These are phyloP conservation scores for Capitella teleta DNA, from an alignment of 1,140 invertebrate species.

Conservation along the genomic window DNA sequence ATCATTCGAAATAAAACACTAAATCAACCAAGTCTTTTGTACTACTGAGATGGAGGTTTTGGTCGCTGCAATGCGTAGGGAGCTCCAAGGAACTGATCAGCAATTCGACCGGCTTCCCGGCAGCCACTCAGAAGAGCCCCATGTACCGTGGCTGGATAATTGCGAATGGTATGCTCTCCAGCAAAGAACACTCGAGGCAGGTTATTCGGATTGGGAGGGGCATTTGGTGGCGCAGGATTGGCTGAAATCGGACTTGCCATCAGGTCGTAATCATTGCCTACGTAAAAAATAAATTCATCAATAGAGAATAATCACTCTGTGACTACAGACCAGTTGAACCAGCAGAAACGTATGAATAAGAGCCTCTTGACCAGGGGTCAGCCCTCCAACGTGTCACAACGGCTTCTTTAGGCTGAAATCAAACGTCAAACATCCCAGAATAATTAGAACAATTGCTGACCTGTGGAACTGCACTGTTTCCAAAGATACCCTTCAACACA, in stretches of 20 bases:
- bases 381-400: conserved; percentile 93
- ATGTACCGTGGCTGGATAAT: conserved; percentile 96
- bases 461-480: conserved; percentile 75
- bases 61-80: conserved; percentile 29
- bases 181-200: conserved; percentile 76
- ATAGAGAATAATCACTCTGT: background rate
- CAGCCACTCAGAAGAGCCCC: conserved; percentile 90
- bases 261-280: conserved; percentile 86
- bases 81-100: conserved; percentile 53
- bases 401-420: conserved; percentile 75
- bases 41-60: too few relatives aligned
- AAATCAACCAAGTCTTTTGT: too few relatives aligned
- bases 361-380: conserved; percentile 89
- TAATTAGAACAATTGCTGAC: conserved; percentile 21
- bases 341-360: conserved; percentile 95
- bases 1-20: too few relatives aligned
- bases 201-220: conserved; percentile 14
- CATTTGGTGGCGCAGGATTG: conserved; percentile 10
- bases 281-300: background rate
- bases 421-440: background rate
- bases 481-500: conserved; percentile 67
- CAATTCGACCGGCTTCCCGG: conserved; percentile 84
- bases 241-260: conserved; percentile 73
- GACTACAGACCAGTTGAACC: conserved; percentile 63
- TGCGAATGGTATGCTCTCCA: conserved; percentile 95